Evolutionary conservation across 2,113 vertebrate species (phyloP).

Genomic region (Acanthochromis polyacanthus): DNA sequence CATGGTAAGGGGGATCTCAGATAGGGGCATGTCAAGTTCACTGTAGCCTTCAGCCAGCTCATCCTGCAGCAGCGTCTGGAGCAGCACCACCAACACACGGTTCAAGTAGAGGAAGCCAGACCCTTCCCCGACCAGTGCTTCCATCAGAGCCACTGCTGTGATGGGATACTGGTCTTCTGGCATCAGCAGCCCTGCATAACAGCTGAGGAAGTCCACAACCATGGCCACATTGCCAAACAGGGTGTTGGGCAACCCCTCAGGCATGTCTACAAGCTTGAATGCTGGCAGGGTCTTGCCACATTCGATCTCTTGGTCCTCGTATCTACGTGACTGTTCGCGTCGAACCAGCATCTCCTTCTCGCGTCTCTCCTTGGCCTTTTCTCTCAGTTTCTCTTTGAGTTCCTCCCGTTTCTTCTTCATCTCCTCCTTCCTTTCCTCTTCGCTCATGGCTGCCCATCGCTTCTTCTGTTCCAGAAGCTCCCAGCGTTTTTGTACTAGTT

Average conservation of each 20-base stretch:
- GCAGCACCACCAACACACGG: constrained; percentile 92
- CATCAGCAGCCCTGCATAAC: constrained; percentile 92
- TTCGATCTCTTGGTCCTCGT: constrained; percentile 93
- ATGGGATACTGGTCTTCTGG: constrained; percentile 96
- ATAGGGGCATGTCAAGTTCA: constrained; percentile 95
- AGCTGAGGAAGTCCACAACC: constrained; percentile 95
- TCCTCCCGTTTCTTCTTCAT: constrained; percentile 91
- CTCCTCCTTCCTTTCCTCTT: constrained; percentile 92
- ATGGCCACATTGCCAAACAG: constrained; percentile 96
- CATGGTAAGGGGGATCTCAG: constrained; percentile 95
- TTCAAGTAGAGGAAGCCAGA: constrained; percentile 95
- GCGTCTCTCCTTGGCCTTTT: constrained; percentile 92
- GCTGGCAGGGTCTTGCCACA: constrained; percentile 89
- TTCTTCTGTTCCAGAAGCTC: constrained; percentile 93
- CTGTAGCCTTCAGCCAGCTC: constrained; percentile 97
- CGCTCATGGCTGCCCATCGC: constrained; percentile 93
- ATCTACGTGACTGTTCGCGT: constrained; percentile 92
- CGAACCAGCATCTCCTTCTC: constrained; percentile 92
- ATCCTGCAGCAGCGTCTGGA: constrained; percentile 96
- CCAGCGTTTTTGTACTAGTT: constrained; percentile 93
- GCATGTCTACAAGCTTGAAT: constrained; percentile 94
- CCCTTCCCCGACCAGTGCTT: constrained; percentile 91
- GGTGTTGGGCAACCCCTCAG: constrained; percentile 94
- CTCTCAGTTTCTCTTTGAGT: constrained; percentile 90
- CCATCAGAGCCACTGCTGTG: constrained; percentile 92